Evolutionary conservation across 2,888 invertebrate species (phyloP).

Genomic region (Acrocyrtus sp.): DNA sequence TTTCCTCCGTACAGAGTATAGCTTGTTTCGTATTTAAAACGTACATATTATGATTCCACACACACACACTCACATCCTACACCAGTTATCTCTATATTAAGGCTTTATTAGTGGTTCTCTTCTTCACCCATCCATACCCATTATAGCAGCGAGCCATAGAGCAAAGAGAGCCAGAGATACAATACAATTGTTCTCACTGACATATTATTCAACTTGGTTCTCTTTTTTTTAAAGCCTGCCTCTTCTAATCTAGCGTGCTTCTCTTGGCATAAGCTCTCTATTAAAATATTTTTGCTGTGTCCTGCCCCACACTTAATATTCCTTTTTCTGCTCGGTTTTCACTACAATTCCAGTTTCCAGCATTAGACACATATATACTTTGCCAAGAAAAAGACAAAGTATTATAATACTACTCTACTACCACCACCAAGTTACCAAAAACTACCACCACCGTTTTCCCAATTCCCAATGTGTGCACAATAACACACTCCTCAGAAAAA

Average conservation of each 20-base stretch:
- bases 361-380: too few species aligned
- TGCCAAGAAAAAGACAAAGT: neutral
- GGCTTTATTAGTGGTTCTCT: constrained; percentile 42
- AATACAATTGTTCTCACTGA: constrained; percentile 20
- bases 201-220: too few species aligned
- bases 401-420: constrained; percentile 30
- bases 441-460: too few species aligned
- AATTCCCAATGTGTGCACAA: constrained; percentile 7
- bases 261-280: too few species aligned
- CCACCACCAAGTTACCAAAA: too few species aligned
- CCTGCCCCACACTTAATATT: too few species aligned
- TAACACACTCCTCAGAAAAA: neutral
- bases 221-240: too few species aligned
- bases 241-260: too few species aligned
- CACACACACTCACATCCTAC: neutral
- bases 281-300: neutral
- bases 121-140: constrained; percentile 29
- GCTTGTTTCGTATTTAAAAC: too few species aligned
- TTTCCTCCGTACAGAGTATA: neutral
- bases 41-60: neutral
- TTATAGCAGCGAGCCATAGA: too few species aligned
- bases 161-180: too few species aligned
- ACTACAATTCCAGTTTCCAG: neutral
- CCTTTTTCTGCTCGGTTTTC: neutral
- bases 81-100: constrained; percentile 37